A percentile compares a stretch with the other conserved stretches of the same genome.
Evolutionary conservation across 2,113 vertebrate species (phyloP).

Genomic region (Apodemus speciosus): DNA sequence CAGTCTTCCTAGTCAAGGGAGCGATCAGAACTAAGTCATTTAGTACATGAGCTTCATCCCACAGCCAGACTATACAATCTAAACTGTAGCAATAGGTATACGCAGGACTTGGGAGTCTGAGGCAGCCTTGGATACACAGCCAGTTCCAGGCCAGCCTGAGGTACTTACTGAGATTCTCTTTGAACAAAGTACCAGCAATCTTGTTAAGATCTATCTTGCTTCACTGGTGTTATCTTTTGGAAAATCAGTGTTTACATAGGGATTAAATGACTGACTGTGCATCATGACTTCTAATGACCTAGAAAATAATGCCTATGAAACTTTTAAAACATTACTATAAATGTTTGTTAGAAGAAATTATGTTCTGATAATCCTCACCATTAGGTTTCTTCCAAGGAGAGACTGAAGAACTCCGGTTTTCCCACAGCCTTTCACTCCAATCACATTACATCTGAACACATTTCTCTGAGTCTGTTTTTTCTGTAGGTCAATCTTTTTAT

Average conservation of each 20-base stretch:
- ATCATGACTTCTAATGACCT: slow-evolving; percentile 28
- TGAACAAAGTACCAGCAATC: neutral
- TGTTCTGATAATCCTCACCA: slow-evolving; percentile 84
- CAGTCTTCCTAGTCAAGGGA: neutral
- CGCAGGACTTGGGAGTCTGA: neutral
- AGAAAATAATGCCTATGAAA: slow-evolving; percentile 31
- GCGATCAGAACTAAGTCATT: neutral
- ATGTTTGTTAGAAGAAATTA: slow-evolving; percentile 24
- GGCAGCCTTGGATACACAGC: neutral
- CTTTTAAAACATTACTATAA: slow-evolving; percentile 14
- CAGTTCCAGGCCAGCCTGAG: neutral
- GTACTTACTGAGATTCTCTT: neutral
- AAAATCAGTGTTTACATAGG: neutral
- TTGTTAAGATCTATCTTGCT: neutral
- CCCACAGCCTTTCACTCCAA: slow-evolving; percentile 92
- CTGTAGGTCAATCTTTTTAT: slow-evolving; percentile 98
- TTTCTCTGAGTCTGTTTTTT: slow-evolving; percentile 98
- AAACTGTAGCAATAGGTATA: neutral
- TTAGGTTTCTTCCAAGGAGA: slow-evolving; percentile 93
- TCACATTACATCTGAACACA: slow-evolving; percentile 96
- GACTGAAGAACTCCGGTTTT: slow-evolving; percentile 96
- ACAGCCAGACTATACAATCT: slow-evolving; percentile 20
- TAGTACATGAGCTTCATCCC: neutral
- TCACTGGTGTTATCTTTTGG: neutral
- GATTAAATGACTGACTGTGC: slow-evolving; percentile 26